Evolutionary conservation across 2,113 vertebrate genomes (phyloP), one percentile per base, ranked within the genome.

Genomic region (Andinoacara biseriatus): DNA sequence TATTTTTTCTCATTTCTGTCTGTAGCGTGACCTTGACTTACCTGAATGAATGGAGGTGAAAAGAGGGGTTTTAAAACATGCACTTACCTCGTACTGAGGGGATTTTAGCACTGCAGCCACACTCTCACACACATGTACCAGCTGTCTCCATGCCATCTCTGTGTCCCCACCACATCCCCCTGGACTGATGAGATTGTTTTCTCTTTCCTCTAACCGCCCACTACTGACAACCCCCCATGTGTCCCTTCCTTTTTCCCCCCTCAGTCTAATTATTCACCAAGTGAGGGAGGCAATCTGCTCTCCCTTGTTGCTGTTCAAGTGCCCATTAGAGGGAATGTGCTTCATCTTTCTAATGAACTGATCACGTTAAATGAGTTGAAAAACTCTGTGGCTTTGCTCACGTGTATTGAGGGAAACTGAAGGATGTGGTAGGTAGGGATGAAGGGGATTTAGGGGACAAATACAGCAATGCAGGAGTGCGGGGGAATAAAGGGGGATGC

Each of bases 261-360:
- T 84, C 87, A 76, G 77, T 91, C 91, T 92, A 92, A 93, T 94
- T 93, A 94, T 93, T 92, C 92, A 90, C 87, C 75, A 63, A 89
- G 83, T 79, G 31, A 87, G 87, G 85, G 90, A 94, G 83, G 86
- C 88, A 89, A 93, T 94, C 92, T 93, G 83, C 91, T 89, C 90
- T 90, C 83, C 86, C 92, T 91, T 91, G 94, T 92, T 94, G 87
- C 90, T 82, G 92, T 85, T 94, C 87, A 92, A 92, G 88, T 93
- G 90, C 88, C 91, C 93, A 92, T 95, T 93, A 94, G 91, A 88
- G 87, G 83, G 81, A 92, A 90, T 46, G 75, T 49, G 82, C 90
- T 93, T 92, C 92, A 84, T 94, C 92, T 94, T 89, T 94, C 89
- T 94, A 95, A 95, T 94, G 91, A 94, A 95, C 89, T 90, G 87